phyloP scores from a whole-genome alignment of 2,113 vertebrate genomes.

The Boleophthalmus pectinirostris region DNA sequence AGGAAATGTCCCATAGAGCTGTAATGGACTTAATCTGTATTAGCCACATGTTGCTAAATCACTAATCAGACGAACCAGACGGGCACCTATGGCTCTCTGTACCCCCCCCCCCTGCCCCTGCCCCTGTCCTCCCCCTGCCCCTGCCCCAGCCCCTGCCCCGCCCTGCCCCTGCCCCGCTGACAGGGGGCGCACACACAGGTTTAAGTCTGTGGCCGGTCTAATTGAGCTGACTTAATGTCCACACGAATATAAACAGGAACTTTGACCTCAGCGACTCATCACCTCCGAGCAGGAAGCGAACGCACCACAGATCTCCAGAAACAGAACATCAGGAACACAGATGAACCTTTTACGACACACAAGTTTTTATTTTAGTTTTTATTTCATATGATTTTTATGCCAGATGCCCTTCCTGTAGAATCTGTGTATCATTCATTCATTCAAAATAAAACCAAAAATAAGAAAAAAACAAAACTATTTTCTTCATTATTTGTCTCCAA shows the following conservation, averaged over 20 bases:
- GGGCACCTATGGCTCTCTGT: not conserved
- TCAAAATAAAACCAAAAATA: too few species aligned
- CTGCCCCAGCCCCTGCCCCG: too few species aligned
- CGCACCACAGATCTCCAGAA: not conserved
- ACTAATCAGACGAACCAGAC: conserved; percentile 41
- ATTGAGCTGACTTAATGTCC: not conserved
- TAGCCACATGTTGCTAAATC: conserved; percentile 36
- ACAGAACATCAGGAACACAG: not conserved
- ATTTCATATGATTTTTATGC: too few species aligned
- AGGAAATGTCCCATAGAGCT: conserved; percentile 55
- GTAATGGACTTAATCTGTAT: conserved; percentile 72
- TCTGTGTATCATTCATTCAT: too few species aligned
- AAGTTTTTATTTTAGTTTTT: too few species aligned
- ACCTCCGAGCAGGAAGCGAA: not conserved
- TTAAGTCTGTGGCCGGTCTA: not conserved
- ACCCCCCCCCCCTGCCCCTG: not conserved
- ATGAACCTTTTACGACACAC: too few species aligned
- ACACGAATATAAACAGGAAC: not conserved
- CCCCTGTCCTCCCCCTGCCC: too few species aligned
- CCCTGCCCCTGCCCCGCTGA: not conserved
- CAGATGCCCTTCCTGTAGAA: too few species aligned
- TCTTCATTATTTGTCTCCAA: too few species aligned
- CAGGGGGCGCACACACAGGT: not conserved
- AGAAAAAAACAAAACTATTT: too few species aligned
- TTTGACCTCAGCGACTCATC: not conserved